Percentiles rank a stretch among this genome's conserved stretches.
These are phyloP conservation scores for Sphinx pinastri DNA, from an alignment of 2,888 invertebrate genomes.

Conservation along the genomic window DNA sequence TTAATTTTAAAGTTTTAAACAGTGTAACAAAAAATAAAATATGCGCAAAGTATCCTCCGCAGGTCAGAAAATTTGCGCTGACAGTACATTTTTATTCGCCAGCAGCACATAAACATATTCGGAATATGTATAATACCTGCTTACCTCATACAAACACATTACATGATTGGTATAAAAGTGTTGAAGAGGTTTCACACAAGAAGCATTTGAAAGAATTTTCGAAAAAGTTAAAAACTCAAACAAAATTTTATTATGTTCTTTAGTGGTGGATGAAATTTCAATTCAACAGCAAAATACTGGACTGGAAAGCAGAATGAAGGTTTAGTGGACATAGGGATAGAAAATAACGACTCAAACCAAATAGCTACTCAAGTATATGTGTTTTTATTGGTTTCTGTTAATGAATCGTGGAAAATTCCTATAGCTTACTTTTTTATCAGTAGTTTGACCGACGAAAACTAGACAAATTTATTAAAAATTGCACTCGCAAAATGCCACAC, in stretches of 20 bases:
- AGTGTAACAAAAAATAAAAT: no score
- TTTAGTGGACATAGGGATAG: slow-evolving; percentile 33
- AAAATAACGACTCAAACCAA: slow-evolving; percentile 28
- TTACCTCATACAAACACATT: slow-evolving; percentile 33
- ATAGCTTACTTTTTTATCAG: slow-evolving; percentile 37
- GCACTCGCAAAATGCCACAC: slow-evolving; percentile 30
- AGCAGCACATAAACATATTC: slow-evolving; percentile 31
- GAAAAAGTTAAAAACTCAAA: slow-evolving; percentile 26
- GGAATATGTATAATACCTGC: slow-evolving; percentile 29
- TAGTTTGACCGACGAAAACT: slow-evolving; percentile 30
- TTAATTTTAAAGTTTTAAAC: no score
- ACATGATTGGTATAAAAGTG: slow-evolving; percentile 30
- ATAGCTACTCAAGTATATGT: slow-evolving; percentile 38
- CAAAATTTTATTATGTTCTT: slow-evolving; percentile 19
- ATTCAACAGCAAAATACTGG: slow-evolving; percentile 39
- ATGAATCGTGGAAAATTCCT: slow-evolving; percentile 37
- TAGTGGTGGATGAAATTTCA: slow-evolving; percentile 38
- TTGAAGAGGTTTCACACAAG: slow-evolving; percentile 11
- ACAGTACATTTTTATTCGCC: slow-evolving; percentile 32
- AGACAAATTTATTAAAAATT: slow-evolving; percentile 32
- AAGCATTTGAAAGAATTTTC: slow-evolving; percentile 28
- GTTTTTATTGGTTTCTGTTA: slow-evolving; percentile 33
- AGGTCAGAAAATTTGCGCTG: slow-evolving; percentile 29
- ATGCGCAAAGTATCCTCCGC: slow-evolving; percentile 23
- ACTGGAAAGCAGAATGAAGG: slow-evolving; percentile 35